Evolutionary conservation across 2,888 invertebrate species (phyloP).

Genomic region (Melinopterus prodromus): DNA sequence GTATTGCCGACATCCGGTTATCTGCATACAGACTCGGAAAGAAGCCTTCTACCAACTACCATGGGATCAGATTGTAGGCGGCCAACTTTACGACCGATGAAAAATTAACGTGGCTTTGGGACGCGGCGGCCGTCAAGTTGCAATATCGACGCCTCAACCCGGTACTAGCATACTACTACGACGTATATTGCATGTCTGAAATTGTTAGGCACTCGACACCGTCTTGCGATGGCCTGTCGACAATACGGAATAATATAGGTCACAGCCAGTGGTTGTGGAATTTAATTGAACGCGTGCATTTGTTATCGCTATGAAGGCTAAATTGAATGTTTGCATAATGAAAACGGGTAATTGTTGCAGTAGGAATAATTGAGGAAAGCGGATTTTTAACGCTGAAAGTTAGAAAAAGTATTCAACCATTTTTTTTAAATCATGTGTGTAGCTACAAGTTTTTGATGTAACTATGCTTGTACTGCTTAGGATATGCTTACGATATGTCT

Average conservation of each 20-base stretch:
- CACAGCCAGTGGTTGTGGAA: not conserved
- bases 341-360: not conserved
- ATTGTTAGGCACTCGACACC: not conserved
- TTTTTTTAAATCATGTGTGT: no score
- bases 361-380: no score
- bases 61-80: not conserved
- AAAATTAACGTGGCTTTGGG: not conserved
- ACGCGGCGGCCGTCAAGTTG: not conserved
- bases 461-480: no score
- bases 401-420: no score
- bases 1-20: no score
- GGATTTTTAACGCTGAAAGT: no score
- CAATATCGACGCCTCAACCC: not conserved
- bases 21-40: not conserved
- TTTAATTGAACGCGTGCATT: not conserved
- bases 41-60: not conserved
- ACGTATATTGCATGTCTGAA: constrained; percentile 4
- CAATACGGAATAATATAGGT: not conserved
- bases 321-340: not conserved
- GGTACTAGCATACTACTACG: not conserved
- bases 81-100: not conserved
- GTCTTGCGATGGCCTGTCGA: not conserved
- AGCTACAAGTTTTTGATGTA: no score
- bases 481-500: no score
- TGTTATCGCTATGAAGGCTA: not conserved